phyloP scores from a whole-genome alignment of 2,888 invertebrate genomes.

The Tachystola acroxantha region DNA sequence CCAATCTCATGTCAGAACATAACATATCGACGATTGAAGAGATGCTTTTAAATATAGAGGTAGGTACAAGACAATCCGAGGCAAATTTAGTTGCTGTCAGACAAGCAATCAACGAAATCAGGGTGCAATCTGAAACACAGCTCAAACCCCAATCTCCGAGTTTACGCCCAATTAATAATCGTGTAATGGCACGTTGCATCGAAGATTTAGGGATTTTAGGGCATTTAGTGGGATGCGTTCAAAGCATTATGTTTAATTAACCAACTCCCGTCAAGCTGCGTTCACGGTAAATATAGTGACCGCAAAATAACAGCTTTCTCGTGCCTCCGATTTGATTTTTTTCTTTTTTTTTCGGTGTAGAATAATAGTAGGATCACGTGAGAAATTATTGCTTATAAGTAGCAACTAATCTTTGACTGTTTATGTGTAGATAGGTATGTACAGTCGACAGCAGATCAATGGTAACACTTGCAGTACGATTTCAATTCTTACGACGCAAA shows the following conservation, averaged over 20 bases:
- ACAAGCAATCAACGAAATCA: constrained; percentile 36
- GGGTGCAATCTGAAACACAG: constrained; percentile 17
- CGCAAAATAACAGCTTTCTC: constrained; percentile 56
- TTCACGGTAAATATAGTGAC: constrained; percentile 52
- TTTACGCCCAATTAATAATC: constrained; percentile 67
- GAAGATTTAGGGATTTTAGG: constrained; percentile 14
- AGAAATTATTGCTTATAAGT: constrained; percentile 5
- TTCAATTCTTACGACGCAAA: too few species aligned
- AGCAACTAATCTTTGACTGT: too few species aligned
- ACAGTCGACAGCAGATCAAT: too few species aligned
- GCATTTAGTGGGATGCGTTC: constrained; percentile 32
- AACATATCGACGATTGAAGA: too few species aligned
- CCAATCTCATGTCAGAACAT: too few species aligned
- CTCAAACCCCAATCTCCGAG: constrained; percentile 38
- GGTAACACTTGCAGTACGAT: too few species aligned
- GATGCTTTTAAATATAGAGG: too few species aligned
- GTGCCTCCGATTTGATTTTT: constrained; percentile 41
- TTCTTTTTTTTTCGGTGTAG: constrained; percentile 18
- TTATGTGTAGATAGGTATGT: too few species aligned
- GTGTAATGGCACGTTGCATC: constrained; percentile 34
- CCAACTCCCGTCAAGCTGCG: constrained; percentile 52
- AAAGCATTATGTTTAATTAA: constrained; percentile 55
- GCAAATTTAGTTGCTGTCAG: constrained; percentile 12
- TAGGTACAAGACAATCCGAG: neutral
- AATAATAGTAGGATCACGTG: constrained; percentile 1